Evolutionary conservation across 1,140 invertebrate species (phyloP), one percentile per base, ranked within the genome.

Genomic region (Procambarus virginalis): DNA sequence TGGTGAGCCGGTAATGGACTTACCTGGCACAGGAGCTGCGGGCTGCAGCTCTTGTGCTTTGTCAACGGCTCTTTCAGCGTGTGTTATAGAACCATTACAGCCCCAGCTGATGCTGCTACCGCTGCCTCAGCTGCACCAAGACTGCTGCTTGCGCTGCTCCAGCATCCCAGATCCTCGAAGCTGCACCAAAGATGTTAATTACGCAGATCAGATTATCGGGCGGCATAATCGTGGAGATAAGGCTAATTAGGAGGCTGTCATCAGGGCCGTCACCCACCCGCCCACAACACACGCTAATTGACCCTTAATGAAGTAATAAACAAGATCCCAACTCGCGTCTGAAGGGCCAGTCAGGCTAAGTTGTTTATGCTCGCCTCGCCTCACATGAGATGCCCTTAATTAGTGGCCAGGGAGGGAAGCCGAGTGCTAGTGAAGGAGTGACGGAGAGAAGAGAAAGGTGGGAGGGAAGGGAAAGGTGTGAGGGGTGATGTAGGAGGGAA

Each of bases 161-260:
- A 73, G 4, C 49, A 10, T 45, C 75, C 84, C 34, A n/a, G 14
- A 78, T n/a, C n/a, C 70, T 76, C 46, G 51, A 75, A 58, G 84
- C 84, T 86, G 58, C 77, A 58, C 84, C 70, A 86, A 86, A 86
- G 84, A 86, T 86, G 84, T 75, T 86, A 86, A 86, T 86, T 86
- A 86, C 84, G 84, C 46, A 86, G 84, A 86, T 86, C 84, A 86
- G 84, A 86, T 86, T 86, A 86, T 86, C 75, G 84, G 84, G 70
- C 84, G 84, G 84, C 84, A 78, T 86, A 86, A 86, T 86, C 84
- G 51, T 58, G 84, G 75, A 86, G 84, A 86, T 86, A 86, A 86
- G 84, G 84, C 84, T 86, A 86, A 86, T 86, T 86, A 86, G 84
- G 75, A 86, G 75, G 49, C 73, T 78, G 84, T 86, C 84, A 76